phyloP scores from a whole-genome alignment of 1,140 invertebrate species.

The Drosophila serrata region DNA sequence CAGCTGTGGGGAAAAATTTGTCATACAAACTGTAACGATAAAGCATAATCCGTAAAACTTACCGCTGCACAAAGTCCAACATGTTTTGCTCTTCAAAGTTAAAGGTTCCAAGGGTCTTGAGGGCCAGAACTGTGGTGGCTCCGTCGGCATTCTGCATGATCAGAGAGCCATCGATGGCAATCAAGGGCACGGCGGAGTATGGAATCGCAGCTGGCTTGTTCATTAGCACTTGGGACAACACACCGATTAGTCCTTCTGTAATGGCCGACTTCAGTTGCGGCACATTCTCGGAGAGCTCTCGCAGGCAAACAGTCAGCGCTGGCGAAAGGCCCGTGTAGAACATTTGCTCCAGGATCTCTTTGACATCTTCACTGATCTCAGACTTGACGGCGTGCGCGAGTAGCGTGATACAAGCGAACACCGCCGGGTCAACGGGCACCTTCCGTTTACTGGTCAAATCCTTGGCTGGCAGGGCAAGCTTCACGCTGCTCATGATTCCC shows the following conservation, averaged over 20 bases:
- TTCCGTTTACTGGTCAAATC: constrained; percentile 91
- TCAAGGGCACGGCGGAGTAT: constrained; percentile 56
- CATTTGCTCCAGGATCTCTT: constrained; percentile 96
- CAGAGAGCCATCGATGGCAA: constrained; percentile 66
- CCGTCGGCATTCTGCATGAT: constrained; percentile 88
- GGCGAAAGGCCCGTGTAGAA: constrained; percentile 95
- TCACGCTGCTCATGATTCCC: constrained; percentile 95
- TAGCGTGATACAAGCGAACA: constrained; percentile 98
- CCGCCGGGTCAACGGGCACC: constrained; percentile 92
- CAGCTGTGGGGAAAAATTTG: constrained; percentile 86
- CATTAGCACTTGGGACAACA: constrained; percentile 95
- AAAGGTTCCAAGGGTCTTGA: constrained; percentile 97
- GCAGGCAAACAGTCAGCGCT: constrained; percentile 95
- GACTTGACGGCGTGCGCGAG: constrained; percentile 94
- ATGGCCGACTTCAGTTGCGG: constrained; percentile 95
- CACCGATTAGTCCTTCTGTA: constrained; percentile 95
- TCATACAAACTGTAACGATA: neutral
- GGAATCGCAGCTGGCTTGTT: constrained; percentile 92
- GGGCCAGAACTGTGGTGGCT: constrained; percentile 94
- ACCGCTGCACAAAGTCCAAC: constrained; percentile 95
- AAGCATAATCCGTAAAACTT: neutral
- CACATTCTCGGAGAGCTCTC: constrained; percentile 95
- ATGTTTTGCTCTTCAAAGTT: constrained; percentile 98
- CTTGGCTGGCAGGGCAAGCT: constrained; percentile 92
- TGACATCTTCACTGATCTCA: constrained; percentile 91